Evolutionary conservation across 2,888 invertebrate genomes (phyloP), one percentile per base, ranked within the genome.

Genomic region (Orthosia incerta): DNA sequence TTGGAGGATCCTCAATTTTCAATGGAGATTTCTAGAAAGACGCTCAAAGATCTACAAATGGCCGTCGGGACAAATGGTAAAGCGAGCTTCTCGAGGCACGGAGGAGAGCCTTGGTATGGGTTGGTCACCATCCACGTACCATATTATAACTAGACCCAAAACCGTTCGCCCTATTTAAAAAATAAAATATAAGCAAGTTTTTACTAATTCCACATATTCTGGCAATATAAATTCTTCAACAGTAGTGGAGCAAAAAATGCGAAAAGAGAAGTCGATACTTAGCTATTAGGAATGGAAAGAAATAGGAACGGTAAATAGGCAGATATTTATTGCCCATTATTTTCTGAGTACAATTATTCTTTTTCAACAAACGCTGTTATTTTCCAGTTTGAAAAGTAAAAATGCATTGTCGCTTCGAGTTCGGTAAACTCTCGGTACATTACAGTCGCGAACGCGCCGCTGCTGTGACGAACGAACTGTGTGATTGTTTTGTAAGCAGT

Each of bases 151-250:
- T 31, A 16, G 16, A 18, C n/a, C 3, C 11, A 9, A 15, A 53
- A 18, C 11, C 13, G 23, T 23, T 18, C 11, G 13, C n/a, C 45
- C 13, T 57, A 1, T 26, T n/a, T n/a, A n/a, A n/a, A 31, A 15
- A 13, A 7, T 46, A 7, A 46, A 20, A 70, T 26, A 7, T 53
- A 48, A 51, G 16, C 26, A 46, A 71, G 18, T 18, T 48, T 20
- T n/a, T n/a, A 45, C 15, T n/a, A 16, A 59, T 46, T 23, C 12
- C 11, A n/a, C 46, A 48, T 46, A 62, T 53, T 26, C 45, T 51
- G 45, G 20, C 48, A 73, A 73, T 63, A 73, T 74, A 74, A 74
- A 72, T 72, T 74, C 62, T 55, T 74, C 16, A 15, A 72, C 18
- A 23, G n/a, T 23, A 51, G 3, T 18, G 20, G 4, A 20, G 26